Evolutionary conservation across 2,888 invertebrate species (phyloP), one percentile per base, ranked within the genome.

Genomic region (Rhogogaster chlorosoma): DNA sequence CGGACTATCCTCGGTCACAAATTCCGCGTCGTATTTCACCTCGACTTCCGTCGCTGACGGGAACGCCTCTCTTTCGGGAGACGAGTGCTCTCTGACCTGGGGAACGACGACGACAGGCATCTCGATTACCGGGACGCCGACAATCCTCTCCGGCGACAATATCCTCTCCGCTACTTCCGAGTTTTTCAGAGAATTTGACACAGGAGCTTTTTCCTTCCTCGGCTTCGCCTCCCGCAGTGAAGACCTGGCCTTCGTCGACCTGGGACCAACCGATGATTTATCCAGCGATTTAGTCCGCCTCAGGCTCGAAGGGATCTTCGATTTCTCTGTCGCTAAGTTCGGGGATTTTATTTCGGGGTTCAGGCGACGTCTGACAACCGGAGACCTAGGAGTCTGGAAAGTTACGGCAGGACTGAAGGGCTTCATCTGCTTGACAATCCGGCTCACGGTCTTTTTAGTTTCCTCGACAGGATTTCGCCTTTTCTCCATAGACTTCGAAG

Each of bases 121-220:
- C 18, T 80, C 84, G 84, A 84, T 84, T 1, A 84, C 84, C 15
- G 84, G 84, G 1, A 84, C 70, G 0, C 80, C 84, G 32, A 53
- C 53, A n/a, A 38, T 70, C 53, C 84, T 84, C 29, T 84, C 84
- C 18, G 84, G 84, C 3, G 84, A 82, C 38, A 78, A 80, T 64
- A 84, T 84, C 18, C 84, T 78, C 15, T 84, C 67, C 5, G 80
- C 67, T 10, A 84, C 80, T 32, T 84, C 84, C 4, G 53, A 38
- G 36, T 84, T 84, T 29, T 84, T 84, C 18, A 84, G 12, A n/a
- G 77, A 77, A 45, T 61, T 78, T 29, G 42, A 77, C 1, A 64
- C 45, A 18, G 77, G 36, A 2, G 36, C 15, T 26, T 84, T 82
- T 36, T 77, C 67, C 26, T 53, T 53, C 3, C n/a, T 45, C 22